A percentile compares a stretch with the other conserved stretches of the same genome.
phyloP scores from a whole-genome alignment of 2,888 invertebrate species.

The Metellina segmentata region DNA sequence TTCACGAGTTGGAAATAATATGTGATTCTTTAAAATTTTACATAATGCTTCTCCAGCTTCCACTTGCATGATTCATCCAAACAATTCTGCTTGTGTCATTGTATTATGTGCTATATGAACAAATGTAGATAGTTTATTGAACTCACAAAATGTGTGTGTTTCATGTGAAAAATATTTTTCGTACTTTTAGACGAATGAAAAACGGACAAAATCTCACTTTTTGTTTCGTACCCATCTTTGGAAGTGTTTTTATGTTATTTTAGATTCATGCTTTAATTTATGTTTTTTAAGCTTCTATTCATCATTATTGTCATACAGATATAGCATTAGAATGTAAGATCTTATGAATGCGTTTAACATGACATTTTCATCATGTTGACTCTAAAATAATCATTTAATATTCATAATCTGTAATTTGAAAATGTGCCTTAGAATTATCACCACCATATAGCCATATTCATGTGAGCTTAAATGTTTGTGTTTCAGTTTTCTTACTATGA shows the following conservation, averaged over 20 bases:
- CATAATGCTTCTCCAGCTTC: not conserved
- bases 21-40: not conserved
- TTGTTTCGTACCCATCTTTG: not conserved
- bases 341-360: no score
- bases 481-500: not conserved
- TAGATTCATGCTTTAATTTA: not conserved
- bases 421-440: not conserved
- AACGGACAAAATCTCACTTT: conserved; percentile 20
- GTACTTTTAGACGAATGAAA: not conserved
- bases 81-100: not conserved
- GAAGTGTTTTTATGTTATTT: not conserved
- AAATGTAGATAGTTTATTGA: conserved; percentile 23
- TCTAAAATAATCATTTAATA: no score
- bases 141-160: not conserved
- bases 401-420: not conserved
- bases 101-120: conserved; percentile 13
- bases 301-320: not conserved
- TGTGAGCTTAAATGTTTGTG: not conserved
- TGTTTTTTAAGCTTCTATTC: not conserved
- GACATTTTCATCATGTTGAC: no score
- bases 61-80: not conserved
- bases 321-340: no score
- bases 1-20: not conserved
- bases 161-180: not conserved
- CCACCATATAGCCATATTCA: not conserved